Conservation (phyloP, 2,888 invertebrate genomes). For the Trilocha varians region DNA sequence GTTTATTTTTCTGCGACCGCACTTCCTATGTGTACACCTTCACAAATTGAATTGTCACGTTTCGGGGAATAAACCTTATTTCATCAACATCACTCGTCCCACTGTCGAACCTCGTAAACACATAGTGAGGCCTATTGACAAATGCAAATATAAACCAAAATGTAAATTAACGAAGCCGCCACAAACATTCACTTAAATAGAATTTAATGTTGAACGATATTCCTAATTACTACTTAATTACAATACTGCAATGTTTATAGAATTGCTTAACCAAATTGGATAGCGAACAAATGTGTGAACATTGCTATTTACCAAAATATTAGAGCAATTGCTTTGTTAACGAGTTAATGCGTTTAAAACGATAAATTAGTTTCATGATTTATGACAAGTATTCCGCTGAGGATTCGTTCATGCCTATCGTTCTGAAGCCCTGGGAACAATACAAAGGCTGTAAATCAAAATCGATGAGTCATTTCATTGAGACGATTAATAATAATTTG, state of each 20-base stretch:
- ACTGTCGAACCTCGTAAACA: not conserved
- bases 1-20: not conserved
- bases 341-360: not conserved
- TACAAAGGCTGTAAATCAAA: slow-evolving; percentile 9
- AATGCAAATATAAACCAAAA: not conserved
- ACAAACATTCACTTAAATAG: not conserved
- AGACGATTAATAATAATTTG: slow-evolving; percentile 20
- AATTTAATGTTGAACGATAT: not conserved
- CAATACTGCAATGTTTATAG: not conserved
- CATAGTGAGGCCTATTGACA: not conserved
- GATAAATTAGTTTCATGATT: not conserved
- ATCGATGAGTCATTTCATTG: slow-evolving; percentile 16
- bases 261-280: not conserved
- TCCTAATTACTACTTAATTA: not conserved
- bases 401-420: not conserved
- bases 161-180: not conserved
- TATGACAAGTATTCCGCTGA: not conserved
- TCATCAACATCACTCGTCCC: not conserved
- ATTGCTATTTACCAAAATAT: not conserved
- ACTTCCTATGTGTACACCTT: not conserved
- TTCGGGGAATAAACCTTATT: not conserved
- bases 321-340: not conserved
- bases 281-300: not conserved
- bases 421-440: not conserved
- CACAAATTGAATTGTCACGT: not conserved